Evolutionary conservation across 1,140 invertebrate genomes (phyloP).

Genomic region (Cherax destructor): DNA sequence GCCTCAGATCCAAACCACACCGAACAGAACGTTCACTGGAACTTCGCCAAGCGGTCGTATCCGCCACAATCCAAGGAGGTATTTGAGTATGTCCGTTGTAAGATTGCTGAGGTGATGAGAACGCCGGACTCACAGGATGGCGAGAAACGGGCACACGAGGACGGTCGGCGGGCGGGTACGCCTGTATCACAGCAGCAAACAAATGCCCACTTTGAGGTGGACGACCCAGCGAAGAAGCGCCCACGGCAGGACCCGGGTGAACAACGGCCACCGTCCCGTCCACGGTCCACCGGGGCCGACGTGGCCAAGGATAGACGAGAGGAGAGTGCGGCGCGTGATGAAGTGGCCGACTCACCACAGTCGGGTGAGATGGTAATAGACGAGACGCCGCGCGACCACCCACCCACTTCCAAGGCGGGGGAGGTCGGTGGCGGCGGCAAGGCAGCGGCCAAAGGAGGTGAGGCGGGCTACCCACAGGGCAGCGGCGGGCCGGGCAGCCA

Average conservation of each 20-base stretch:
- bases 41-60: slow-evolving; percentile 16
- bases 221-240: slow-evolving; percentile 58
- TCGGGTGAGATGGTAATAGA: slow-evolving; percentile 80
- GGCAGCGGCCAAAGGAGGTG: slow-evolving; percentile 56
- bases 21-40: slow-evolving; percentile 48
- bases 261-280: slow-evolving; percentile 71
- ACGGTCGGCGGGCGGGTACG: slow-evolving; percentile 37
- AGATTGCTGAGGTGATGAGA: slow-evolving; percentile 69
- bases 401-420: slow-evolving; percentile 67
- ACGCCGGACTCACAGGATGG: slow-evolving; percentile 59
- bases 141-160: slow-evolving; percentile 36
- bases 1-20: slow-evolving; percentile 50
- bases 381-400: slow-evolving; percentile 74
- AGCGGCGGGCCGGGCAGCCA: slow-evolving; percentile 32
- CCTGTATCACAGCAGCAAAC: slow-evolving; percentile 47
- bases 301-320: slow-evolving; percentile 60
- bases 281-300: slow-evolving; percentile 52
- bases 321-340: slow-evolving; percentile 52
- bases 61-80: slow-evolving; percentile 26
- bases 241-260: slow-evolving; percentile 64
- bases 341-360: slow-evolving; percentile 76
- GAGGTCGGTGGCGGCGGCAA: slow-evolving; percentile 50
- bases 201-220: slow-evolving; percentile 64
- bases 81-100: slow-evolving; percentile 65
- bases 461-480: slow-evolving; percentile 33